These are phyloP conservation scores for Nomada flava DNA, from an alignment of 2,888 invertebrate species.

Conservation along the genomic window DNA sequence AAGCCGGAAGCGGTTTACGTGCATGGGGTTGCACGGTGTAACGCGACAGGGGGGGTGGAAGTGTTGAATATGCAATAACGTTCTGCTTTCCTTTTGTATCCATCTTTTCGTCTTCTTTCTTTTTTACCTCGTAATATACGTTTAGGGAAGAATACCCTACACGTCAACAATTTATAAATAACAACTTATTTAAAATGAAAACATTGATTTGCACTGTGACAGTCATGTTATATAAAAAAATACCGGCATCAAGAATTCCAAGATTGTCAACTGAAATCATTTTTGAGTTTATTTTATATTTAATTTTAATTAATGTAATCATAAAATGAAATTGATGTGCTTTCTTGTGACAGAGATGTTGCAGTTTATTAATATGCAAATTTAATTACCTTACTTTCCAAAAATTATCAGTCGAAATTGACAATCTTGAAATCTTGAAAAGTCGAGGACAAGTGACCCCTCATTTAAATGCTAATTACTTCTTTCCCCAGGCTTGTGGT, in stretches of 20 bases:
- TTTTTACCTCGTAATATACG: background rate
- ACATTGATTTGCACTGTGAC: too few relatives aligned
- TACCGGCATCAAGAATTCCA: background rate
- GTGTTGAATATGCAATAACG: slow-evolving; percentile 68
- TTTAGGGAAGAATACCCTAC: background rate
- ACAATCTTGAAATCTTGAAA: background rate
- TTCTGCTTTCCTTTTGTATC: slow-evolving; percentile 43
- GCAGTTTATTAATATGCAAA: background rate
- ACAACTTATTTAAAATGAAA: background rate
- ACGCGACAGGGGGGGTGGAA: slow-evolving; percentile 56
- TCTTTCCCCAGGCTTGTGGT: background rate
- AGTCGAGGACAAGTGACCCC: background rate
- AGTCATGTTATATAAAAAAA: too few relatives aligned
- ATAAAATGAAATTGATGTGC: background rate
- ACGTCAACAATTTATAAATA: background rate
- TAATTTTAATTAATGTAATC: background rate
- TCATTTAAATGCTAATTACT: slow-evolving; percentile 3
- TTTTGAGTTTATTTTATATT: background rate
- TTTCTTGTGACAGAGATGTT: background rate
- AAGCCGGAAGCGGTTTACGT: slow-evolving; percentile 78
- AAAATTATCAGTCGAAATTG: background rate
- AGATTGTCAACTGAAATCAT: background rate
- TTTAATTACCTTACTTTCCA: background rate
- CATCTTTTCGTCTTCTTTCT: background rate
- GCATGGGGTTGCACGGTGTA: slow-evolving; percentile 65